Evolutionary conservation across 2,113 vertebrate genomes (phyloP).

Genomic region (Pelodiscus sinensis): DNA sequence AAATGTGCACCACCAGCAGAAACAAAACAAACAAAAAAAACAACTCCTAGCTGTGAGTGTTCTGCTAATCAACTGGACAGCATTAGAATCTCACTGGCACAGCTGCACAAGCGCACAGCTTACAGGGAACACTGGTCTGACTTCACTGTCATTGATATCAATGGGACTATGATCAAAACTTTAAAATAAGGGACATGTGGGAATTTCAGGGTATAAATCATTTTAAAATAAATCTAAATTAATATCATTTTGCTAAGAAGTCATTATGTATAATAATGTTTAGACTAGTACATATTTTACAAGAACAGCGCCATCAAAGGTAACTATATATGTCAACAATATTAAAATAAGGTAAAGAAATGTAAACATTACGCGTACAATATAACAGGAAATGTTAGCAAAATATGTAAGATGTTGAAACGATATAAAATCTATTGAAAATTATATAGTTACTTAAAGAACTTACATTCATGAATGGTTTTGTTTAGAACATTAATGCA

Average conservation of each 20-base stretch:
- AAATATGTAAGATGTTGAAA: not conserved
- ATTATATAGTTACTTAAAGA: not conserved
- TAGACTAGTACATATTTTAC: not conserved
- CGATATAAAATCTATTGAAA: not conserved
- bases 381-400: not conserved
- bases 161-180: not conserved
- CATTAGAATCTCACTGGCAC: too few relatives aligned
- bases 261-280: not conserved
- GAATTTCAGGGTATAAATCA: not conserved
- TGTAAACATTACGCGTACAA: not conserved
- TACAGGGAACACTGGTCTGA: not conserved
- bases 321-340: not conserved
- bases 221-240: slow-evolving; percentile 3
- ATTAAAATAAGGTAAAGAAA: not conserved
- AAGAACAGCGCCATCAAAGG: not conserved
- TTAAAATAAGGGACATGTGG: not conserved
- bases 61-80: too few relatives aligned
- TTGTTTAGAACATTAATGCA: not conserved
- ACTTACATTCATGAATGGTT: not conserved
- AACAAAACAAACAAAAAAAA: too few relatives aligned
- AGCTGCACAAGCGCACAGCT: too few relatives aligned
- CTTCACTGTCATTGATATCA: not conserved
- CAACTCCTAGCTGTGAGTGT: too few relatives aligned
- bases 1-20: too few relatives aligned
- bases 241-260: not conserved